Percentiles rank a stretch among this genome's conserved stretches.
Conservation (phyloP, 2,797 vertebrate species). For the Ciconia nigra region DNA sequence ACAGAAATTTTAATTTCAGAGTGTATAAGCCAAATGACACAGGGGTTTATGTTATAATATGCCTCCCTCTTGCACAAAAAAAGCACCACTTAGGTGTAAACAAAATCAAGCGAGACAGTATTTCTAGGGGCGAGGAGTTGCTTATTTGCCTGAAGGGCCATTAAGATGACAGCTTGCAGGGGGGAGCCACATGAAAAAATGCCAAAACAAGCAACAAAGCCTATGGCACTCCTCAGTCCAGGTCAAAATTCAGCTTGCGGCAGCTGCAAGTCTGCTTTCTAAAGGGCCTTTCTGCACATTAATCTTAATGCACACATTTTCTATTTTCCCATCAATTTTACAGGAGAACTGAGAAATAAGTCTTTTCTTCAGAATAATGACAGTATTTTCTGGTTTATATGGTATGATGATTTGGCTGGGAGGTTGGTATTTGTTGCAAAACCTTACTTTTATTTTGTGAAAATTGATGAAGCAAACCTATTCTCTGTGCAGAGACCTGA, state of each 20-base stretch:
- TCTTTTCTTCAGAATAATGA: neutral
- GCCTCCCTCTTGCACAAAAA: neutral
- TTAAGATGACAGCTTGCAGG: neutral
- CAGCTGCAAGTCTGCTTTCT: neutral
- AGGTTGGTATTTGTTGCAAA: neutral
- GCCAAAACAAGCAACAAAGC: neutral
- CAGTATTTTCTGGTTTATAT: neutral
- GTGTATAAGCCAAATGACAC: neutral
- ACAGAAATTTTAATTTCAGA: neutral
- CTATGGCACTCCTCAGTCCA: neutral
- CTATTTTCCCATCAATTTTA: neutral
- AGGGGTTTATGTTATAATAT: neutral
- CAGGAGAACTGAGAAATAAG: neutral
- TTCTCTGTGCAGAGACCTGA: neutral
- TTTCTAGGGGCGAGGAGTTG: neutral
- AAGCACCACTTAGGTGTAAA: neutral
- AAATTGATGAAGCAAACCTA: neutral
- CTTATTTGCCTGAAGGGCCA: neutral
- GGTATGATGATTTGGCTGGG: neutral
- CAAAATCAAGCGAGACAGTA: neutral
- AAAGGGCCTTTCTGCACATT: neutral
- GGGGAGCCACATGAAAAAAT: neutral
- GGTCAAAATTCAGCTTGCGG: neutral
- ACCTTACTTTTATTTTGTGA: neutral
- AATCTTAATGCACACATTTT: neutral